A percentile compares a stretch with the other conserved stretches of the same genome.
Conservation (phyloP, 2,113 vertebrate genomes). For the Tetraodon nigroviridis region DNA sequence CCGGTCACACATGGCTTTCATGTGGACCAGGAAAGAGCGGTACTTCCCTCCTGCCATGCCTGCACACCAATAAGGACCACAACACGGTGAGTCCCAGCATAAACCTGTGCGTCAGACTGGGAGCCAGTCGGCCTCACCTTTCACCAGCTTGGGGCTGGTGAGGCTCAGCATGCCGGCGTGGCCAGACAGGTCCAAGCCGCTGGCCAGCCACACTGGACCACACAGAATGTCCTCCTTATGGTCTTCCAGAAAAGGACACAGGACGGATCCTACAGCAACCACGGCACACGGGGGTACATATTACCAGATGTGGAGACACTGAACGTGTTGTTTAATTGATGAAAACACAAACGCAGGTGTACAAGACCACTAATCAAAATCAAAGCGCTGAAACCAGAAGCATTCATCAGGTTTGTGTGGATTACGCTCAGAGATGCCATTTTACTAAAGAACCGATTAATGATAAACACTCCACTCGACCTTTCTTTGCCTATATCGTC, state of each 20-base stretch:
- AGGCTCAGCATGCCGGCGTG: conserved; percentile 97
- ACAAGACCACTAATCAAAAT: no score
- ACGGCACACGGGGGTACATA: neutral
- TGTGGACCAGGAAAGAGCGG: conserved; percentile 96
- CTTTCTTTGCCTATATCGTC: no score
- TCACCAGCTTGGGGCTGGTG: conserved; percentile 96
- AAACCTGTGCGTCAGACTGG: neutral
- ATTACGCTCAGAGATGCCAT: no score
- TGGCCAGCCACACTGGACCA: conserved; percentile 95
- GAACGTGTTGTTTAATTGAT: neutral
- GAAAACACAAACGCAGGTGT: no score
- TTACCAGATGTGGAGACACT: neutral
- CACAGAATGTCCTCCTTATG: conserved; percentile 98
- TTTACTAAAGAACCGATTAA: no score
- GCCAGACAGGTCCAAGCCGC: conserved; percentile 94
- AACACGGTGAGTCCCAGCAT: neutral
- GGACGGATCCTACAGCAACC: conserved; percentile 79
- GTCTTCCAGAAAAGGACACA: conserved; percentile 94
- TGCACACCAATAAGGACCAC: conserved; percentile 39
- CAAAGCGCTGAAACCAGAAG: no score
- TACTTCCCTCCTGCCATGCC: conserved; percentile 99
- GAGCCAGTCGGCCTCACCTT: conserved; percentile 74
- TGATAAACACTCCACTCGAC: no score
- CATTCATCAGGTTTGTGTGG: no score
- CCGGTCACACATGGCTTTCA: conserved; percentile 92